These are phyloP conservation scores for Apocrypta bakeri DNA, from an alignment of 1,140 invertebrate genomes.

Conservation along the genomic window DNA sequence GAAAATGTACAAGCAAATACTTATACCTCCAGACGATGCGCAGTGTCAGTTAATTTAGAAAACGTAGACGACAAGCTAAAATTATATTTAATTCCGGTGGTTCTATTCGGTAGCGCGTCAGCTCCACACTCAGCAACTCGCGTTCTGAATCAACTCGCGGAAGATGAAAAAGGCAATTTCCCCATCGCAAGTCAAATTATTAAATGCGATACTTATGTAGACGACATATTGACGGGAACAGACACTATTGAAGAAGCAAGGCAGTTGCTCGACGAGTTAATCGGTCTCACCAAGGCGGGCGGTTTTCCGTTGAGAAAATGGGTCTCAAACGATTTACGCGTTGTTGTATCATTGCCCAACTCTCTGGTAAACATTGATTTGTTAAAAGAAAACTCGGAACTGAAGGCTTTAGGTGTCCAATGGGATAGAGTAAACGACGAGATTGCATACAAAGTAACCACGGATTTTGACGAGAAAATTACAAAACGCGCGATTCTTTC, in stretches of 20 bases:
- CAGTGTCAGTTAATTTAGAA: constrained; percentile 31
- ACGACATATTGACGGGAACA: constrained; percentile 3
- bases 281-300: not conserved
- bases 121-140: constrained; percentile 27
- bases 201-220: constrained; percentile 23
- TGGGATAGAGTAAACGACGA: not conserved
- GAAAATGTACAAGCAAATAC: constrained; percentile 39
- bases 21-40: not conserved
- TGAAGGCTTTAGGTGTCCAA: not conserved
- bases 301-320: constrained; percentile 33
- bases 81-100: not conserved
- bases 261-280: not conserved
- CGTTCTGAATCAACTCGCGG: not conserved
- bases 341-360: not conserved
- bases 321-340: constrained; percentile 12
- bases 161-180: constrained; percentile 27
- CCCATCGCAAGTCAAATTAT: not conserved
- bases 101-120: not conserved
- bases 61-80: not conserved
- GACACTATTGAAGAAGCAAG: not conserved
- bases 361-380: not conserved
- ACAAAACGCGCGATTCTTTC: constrained; percentile 15
- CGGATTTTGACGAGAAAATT: not conserved
- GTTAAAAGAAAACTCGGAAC: not conserved
- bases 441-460: not conserved